phyloP scores from a whole-genome alignment of 2,888 invertebrate species.

The Cosmopolites sordidus region DNA sequence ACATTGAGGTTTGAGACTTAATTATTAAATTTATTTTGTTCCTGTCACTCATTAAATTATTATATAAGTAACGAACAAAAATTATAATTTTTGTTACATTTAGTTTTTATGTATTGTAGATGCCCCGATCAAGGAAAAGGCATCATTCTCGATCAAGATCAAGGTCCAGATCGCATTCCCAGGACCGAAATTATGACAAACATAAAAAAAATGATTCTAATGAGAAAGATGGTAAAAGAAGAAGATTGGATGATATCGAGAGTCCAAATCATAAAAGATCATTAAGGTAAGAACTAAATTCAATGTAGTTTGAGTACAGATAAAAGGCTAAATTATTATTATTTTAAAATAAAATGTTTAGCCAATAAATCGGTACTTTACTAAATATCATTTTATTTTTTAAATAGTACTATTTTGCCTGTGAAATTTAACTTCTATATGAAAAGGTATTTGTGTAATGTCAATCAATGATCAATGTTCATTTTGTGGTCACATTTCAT shows the following conservation, averaged over 20 bases:
- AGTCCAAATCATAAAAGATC: constrained; percentile 55
- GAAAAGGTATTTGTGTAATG: no score
- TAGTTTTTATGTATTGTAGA: constrained; percentile 59
- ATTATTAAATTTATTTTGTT: no score
- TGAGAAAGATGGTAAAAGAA: constrained; percentile 67
- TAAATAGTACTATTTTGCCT: no score
- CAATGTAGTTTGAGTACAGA: no score
- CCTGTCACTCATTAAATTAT: no score
- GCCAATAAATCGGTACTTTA: no score
- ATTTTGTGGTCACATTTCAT: no score
- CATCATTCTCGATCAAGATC: constrained; percentile 66
- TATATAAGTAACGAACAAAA: not conserved
- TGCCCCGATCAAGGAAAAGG: constrained; percentile 79
- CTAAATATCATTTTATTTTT: no score
- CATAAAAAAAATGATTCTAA: constrained; percentile 59
- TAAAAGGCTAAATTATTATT: no score
- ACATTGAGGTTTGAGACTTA: constrained; percentile 9
- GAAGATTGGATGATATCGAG: constrained; percentile 67
- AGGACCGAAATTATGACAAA: constrained; percentile 50
- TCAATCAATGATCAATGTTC: no score
- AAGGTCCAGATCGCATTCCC: constrained; percentile 54
- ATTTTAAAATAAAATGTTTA: no score
- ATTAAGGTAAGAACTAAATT: constrained; percentile 60
- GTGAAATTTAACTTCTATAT: no score
- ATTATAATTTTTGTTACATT: not conserved